These are phyloP conservation scores for Pseudomyrmex dendroicus DNA, from an alignment of 1,140 invertebrate genomes.

Conservation along the genomic window DNA sequence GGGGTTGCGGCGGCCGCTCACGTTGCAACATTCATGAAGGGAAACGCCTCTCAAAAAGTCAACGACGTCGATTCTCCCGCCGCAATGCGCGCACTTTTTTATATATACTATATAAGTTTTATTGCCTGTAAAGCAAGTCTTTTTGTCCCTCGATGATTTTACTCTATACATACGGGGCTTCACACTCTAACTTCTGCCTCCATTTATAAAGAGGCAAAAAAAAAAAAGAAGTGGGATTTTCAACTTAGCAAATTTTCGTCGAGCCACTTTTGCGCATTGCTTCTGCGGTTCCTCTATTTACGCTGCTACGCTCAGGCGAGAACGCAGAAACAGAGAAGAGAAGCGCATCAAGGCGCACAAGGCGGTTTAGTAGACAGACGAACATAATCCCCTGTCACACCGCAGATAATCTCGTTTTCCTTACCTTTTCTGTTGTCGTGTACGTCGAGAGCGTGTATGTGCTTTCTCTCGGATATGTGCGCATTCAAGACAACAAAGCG, in stretches of 20 bases:
- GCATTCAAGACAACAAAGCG: not conserved
- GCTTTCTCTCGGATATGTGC: not conserved
- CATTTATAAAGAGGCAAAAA: not conserved
- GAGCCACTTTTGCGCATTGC: constrained; percentile 11
- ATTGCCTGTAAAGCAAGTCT: constrained; percentile 38
- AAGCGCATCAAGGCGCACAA: constrained; percentile 16
- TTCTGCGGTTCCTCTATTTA: constrained; percentile 29
- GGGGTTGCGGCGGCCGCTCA: constrained; percentile 4
- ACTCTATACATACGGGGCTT: too few species aligned
- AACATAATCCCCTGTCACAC: constrained; percentile 68
- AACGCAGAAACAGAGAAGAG: constrained; percentile 32
- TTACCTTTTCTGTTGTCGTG: not conserved
- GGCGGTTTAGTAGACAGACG: constrained; percentile 57
- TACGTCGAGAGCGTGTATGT: not conserved
- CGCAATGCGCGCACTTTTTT: constrained; percentile 51
- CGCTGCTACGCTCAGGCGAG: constrained; percentile 28
- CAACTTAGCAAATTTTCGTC: constrained; percentile 24
- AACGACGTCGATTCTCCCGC: constrained; percentile 33
- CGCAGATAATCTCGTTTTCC: constrained; percentile 62
- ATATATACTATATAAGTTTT: constrained; percentile 58
- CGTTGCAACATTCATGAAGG: constrained; percentile 58
- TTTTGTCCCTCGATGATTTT: constrained; percentile 17
- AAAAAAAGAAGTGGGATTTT: not conserved
- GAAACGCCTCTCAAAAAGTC: constrained; percentile 53
- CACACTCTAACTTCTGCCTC: too few species aligned